Conservation (phyloP, 2,113 vertebrate genomes). For the Porphyrio hochstetteri region DNA sequence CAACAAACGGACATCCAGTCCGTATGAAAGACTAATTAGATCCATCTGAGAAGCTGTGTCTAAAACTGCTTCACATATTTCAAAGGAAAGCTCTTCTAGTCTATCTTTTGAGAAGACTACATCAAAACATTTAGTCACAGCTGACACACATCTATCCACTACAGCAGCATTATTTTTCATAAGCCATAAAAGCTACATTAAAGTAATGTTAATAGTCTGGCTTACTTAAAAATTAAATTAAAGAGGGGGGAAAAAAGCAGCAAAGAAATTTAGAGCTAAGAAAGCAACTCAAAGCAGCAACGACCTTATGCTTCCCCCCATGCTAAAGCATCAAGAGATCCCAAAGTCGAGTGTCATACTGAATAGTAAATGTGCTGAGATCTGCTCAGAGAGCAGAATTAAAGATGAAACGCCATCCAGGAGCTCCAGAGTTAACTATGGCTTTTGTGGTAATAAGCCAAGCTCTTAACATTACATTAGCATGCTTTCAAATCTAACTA, state of each 20-base stretch:
- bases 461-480: constrained; percentile 24
- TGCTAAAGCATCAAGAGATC: not conserved
- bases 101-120: constrained; percentile 76
- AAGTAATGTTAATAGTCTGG: constrained; percentile 57
- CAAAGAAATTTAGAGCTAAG: constrained; percentile 32
- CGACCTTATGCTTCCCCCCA: not conserved
- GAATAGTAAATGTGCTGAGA: not conserved
- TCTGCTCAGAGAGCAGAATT: not conserved
- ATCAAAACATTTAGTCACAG: constrained; percentile 83
- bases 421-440: not conserved
- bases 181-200: constrained; percentile 68
- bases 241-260: not conserved
- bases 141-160: constrained; percentile 69
- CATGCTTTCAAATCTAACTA: constrained; percentile 3
- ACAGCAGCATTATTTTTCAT: constrained; percentile 68
- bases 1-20: constrained; percentile 83
- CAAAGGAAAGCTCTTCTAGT: constrained; percentile 75
- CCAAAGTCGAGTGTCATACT: not conserved
- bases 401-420: constrained; percentile 42
- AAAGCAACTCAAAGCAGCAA: constrained; percentile 2
- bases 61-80: constrained; percentile 81
- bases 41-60: constrained; percentile 85
- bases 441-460: constrained; percentile 20
- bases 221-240: constrained; percentile 61
- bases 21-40: constrained; percentile 87